Percentiles rank a stretch among this genome's conserved stretches.
Evolutionary conservation across 2,113 vertebrate species (phyloP).

Genomic region (Neomonachus schauinslandi): DNA sequence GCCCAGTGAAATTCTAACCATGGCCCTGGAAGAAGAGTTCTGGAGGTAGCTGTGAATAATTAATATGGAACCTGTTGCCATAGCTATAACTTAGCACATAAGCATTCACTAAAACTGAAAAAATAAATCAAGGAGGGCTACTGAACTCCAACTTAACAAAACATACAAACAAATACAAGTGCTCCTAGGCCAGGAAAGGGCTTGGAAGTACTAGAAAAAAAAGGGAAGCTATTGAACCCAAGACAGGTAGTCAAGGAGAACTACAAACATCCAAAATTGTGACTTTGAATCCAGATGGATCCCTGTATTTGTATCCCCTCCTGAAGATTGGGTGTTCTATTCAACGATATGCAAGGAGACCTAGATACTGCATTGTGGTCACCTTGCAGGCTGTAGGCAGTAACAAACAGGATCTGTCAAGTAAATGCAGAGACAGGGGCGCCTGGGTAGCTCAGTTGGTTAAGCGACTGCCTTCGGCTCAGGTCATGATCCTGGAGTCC

Average conservation of each 20-base stretch:
- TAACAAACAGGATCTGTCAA: not conserved
- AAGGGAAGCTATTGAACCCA: not conserved
- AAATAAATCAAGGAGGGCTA: not conserved
- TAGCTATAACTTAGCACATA: not conserved
- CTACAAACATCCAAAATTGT: not conserved
- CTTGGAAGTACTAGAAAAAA: not conserved
- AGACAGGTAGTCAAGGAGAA: not conserved
- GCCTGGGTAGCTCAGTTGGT: too few species aligned
- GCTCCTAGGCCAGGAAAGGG: not conserved
- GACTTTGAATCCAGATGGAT: not conserved
- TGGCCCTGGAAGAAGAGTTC: not conserved
- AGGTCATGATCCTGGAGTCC: too few species aligned
- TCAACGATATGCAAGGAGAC: not conserved
- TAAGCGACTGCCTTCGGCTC: too few species aligned
- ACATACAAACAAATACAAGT: not conserved
- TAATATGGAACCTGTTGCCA: not conserved
- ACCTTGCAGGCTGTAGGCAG: not conserved
- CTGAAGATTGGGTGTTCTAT: not conserved
- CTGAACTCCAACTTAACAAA: conserved; percentile 7
- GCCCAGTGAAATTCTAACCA: not conserved
- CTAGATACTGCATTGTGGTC: too few species aligned
- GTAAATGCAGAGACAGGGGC: not conserved
- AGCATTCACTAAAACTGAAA: conserved; percentile 17
- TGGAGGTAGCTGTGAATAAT: not conserved
- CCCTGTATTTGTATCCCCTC: not conserved